Evolutionary conservation across 2,113 vertebrate genomes (phyloP).

Genomic region (Synodontis membranacea): DNA sequence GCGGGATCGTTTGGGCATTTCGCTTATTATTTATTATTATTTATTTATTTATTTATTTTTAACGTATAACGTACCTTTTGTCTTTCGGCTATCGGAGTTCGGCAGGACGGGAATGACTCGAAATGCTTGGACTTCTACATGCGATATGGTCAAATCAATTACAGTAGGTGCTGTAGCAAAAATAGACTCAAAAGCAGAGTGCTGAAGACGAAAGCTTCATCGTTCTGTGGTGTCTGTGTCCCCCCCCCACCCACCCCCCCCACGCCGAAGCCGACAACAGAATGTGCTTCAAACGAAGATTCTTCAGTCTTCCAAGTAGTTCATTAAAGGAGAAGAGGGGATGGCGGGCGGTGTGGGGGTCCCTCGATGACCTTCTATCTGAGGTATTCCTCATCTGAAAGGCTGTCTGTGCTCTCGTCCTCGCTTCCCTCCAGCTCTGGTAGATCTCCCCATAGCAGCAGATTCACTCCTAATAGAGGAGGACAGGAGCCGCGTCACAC

Average conservation of each 20-base stretch:
- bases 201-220: not conserved
- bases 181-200: constrained; percentile 9
- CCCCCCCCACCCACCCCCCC: no score
- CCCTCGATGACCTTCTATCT: constrained; percentile 66
- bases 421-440: constrained; percentile 86
- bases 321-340: not conserved
- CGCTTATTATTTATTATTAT: no score
- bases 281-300: constrained; percentile 32
- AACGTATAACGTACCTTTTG: not conserved
- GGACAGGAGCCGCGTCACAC: not conserved
- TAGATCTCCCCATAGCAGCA: constrained; percentile 92
- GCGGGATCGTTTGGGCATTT: not conserved
- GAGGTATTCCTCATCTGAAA: constrained; percentile 83
- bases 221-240: not conserved
- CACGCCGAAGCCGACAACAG: not conserved
- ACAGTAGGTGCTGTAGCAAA: constrained; percentile 4
- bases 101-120: not conserved
- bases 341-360: not conserved
- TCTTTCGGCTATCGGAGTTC: not conserved
- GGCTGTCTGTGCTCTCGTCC: constrained; percentile 77
- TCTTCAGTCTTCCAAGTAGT: constrained; percentile 9
- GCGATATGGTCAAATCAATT: not conserved
- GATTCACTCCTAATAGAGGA: constrained; percentile 81
- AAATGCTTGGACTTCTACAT: not conserved
- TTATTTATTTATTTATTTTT: no score